A percentile compares a stretch with the other conserved stretches of the same genome.
Evolutionary conservation across 2,113 vertebrate species (phyloP).

Genomic region (Phalacrocorax brasilianus): DNA sequence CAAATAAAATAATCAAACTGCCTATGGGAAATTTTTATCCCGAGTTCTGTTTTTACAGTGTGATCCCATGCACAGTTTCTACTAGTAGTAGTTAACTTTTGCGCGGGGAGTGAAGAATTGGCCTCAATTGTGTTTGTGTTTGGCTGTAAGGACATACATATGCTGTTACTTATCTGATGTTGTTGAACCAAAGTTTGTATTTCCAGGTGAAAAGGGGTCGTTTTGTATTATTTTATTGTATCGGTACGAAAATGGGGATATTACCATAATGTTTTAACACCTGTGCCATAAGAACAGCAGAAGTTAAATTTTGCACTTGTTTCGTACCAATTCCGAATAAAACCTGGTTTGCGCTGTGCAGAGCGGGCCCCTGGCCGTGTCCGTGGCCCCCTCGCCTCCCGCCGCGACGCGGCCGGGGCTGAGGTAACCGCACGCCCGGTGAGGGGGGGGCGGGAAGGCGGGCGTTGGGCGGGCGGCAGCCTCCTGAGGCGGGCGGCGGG

Average conservation of each 20-base stretch:
- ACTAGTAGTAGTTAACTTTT: neutral
- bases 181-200: neutral
- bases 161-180: neutral
- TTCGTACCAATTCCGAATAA: conserved; percentile 47
- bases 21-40: neutral
- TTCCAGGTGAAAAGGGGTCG: rapidly evolving
- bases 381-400: too few relatives aligned
- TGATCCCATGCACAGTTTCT: neutral
- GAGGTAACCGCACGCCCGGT: too few relatives aligned
- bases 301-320: neutral
- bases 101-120: neutral
- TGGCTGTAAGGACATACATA: neutral
- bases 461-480: neutral
- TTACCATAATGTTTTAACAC: neutral
- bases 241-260: conserved; percentile 12
- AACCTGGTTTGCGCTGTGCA: neutral
- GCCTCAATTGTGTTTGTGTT: rapidly evolving
- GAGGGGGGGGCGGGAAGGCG: neutral
- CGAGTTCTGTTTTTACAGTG: neutral
- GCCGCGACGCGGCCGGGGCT: too few relatives aligned
- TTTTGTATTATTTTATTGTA: conserved; percentile 39
- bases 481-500: neutral
- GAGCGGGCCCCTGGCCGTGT: neutral
- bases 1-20: neutral
- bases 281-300: neutral